Evolutionary conservation across 2,888 invertebrate genomes (phyloP).

Genomic region (Lycia hirtaria): DNA sequence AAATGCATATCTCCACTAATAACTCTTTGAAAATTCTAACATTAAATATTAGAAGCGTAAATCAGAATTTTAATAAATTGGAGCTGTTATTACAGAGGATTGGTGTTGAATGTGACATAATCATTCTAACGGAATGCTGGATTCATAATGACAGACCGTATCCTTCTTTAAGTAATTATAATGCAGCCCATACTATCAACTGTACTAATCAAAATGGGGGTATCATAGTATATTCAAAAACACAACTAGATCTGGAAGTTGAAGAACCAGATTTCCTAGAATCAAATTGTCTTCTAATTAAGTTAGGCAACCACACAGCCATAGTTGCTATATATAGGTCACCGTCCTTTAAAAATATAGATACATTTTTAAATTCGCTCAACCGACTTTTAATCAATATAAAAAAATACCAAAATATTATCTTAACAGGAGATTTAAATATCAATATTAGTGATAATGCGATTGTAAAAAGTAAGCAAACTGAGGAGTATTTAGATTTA

Average conservation of each 20-base stretch:
- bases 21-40: neutral
- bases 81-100: neutral
- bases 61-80: neutral
- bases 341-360: slow-evolving; percentile 3
- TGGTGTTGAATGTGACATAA: neutral
- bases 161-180: neutral
- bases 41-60: slow-evolving; percentile 4
- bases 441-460: slow-evolving; percentile 19
- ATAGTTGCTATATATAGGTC: slow-evolving; percentile 16
- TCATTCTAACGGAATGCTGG: slow-evolving; percentile 5
- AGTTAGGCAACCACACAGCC: neutral
- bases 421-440: slow-evolving; percentile 33
- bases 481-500: slow-evolving; percentile 26
- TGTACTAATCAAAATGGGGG: slow-evolving; percentile 16
- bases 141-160: neutral
- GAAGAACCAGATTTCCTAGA: neutral
- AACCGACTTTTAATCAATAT: neutral
- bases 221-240: slow-evolving; percentile 6
- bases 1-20: neutral
- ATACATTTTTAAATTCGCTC: slow-evolving; percentile 3
- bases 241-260: neutral
- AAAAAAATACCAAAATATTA: neutral
- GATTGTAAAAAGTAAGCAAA: neutral
- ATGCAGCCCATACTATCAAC: neutral
- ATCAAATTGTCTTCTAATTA: slow-evolving; percentile 9